Conservation (phyloP, 2,888 invertebrate genomes). For the Thera obeliscata region DNA sequence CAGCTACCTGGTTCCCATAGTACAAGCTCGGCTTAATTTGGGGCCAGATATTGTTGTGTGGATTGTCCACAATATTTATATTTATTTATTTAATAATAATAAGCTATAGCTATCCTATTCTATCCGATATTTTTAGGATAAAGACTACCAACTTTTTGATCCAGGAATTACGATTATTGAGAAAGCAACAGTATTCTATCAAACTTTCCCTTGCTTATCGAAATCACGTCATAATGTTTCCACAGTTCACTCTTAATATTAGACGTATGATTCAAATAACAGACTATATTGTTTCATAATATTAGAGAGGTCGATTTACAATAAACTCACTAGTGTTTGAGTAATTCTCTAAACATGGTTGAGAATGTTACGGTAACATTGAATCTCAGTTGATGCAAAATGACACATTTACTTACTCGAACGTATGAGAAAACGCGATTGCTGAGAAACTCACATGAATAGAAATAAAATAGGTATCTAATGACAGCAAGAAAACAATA, state of each 20-base stretch:
- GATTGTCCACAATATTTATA: too few relatives aligned
- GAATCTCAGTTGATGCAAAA: conserved; percentile 44
- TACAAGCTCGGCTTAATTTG: too few relatives aligned
- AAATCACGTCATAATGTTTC: conserved; percentile 46
- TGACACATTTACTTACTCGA: conserved; percentile 31
- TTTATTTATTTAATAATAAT: too few relatives aligned
- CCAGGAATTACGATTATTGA: neutral
- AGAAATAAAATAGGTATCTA: neutral
- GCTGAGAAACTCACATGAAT: conserved; percentile 18
- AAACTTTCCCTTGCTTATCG: conserved; percentile 8
- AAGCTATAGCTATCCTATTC: too few relatives aligned
- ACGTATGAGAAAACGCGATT: conserved; percentile 32
- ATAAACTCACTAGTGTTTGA: conserved; percentile 61
- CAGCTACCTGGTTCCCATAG: too few relatives aligned
- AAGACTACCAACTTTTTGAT: too few relatives aligned
- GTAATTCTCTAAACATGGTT: conserved; percentile 49
- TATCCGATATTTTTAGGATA: too few relatives aligned
- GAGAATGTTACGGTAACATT: conserved; percentile 48
- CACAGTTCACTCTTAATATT: conserved; percentile 61
- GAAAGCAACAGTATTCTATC: neutral
- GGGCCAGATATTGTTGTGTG: too few relatives aligned
- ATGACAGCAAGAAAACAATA: too few relatives aligned
- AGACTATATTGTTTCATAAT: conserved; percentile 69
- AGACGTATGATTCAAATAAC: conserved; percentile 72
- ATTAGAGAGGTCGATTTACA: conserved; percentile 64